Evolutionary conservation across 2,113 vertebrate species (phyloP).

Genomic region (Strix aluco): DNA sequence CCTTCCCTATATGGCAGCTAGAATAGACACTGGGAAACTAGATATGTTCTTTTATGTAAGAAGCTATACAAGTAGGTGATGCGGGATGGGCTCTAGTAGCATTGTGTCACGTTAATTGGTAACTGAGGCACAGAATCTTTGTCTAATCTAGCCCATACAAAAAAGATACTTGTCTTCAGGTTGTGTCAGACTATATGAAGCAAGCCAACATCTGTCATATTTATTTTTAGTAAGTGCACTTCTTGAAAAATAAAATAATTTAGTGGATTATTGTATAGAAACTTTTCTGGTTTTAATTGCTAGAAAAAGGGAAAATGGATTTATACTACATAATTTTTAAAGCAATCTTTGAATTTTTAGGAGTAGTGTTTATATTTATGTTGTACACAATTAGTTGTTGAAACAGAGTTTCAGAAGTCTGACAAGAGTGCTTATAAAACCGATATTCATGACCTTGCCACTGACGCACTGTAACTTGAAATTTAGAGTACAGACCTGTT

Average conservation of each 20-base stretch:
- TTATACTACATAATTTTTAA: background rate
- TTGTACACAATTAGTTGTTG: background rate
- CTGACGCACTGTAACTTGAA: background rate
- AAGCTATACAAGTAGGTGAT: background rate
- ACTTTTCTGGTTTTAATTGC: background rate
- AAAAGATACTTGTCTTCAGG: background rate
- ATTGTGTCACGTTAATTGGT: background rate
- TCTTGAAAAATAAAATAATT: background rate
- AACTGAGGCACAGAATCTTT: background rate
- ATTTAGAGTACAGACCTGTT: background rate
- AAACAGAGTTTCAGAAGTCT: background rate
- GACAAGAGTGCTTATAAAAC: background rate
- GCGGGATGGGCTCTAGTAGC: background rate
- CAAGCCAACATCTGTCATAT: background rate
- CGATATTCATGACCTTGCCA: background rate
- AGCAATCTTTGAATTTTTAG: background rate
- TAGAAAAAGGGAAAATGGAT: background rate
- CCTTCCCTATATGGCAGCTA: accelerated
- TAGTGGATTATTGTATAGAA: background rate
- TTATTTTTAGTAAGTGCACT: background rate
- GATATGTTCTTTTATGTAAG: background rate
- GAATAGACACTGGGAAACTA: background rate
- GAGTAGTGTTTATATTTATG: background rate
- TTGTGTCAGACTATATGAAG: background rate
- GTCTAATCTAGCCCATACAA: background rate